These are phyloP conservation scores for Platanista minor DNA, from an alignment of 2,113 vertebrate genomes.

Conservation along the genomic window DNA sequence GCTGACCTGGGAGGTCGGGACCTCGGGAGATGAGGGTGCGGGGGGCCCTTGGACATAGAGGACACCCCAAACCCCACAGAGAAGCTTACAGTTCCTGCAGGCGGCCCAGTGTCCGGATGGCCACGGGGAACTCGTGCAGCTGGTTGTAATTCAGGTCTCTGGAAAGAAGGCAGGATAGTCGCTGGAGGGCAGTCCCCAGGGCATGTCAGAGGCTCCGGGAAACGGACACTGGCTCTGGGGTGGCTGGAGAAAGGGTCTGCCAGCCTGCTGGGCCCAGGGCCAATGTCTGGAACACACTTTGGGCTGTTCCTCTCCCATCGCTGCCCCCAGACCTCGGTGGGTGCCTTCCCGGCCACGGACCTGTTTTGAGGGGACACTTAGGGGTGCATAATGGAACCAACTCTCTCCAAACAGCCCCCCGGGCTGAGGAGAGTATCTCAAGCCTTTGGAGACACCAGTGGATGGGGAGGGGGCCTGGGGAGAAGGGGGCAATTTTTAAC, in stretches of 20 bases:
- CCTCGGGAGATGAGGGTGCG: not conserved
- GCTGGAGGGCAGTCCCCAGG: not conserved
- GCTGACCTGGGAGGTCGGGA: not conserved
- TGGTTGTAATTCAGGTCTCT: slow-evolving; percentile 97
- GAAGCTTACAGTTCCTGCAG: slow-evolving; percentile 96
- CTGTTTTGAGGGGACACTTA: not conserved
- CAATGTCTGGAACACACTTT: slow-evolving; percentile 61
- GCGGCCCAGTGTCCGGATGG: slow-evolving; percentile 91
- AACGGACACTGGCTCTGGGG: slow-evolving; percentile 59
- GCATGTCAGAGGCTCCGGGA: slow-evolving; percentile 48
- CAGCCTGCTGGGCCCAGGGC: slow-evolving; percentile 56
- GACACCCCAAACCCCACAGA: slow-evolving; percentile 22
- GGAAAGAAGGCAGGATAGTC: slow-evolving; percentile 63
- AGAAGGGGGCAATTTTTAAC: not conserved
- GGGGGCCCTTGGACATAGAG: not conserved
- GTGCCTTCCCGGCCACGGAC: slow-evolving; percentile 30
- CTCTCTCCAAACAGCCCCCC: rapidly evolving
- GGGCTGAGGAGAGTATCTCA: not conserved
- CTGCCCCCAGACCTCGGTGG: not conserved
- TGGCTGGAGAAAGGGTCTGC: slow-evolving; percentile 63
- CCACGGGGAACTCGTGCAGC: slow-evolving; percentile 92
- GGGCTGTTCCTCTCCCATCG: slow-evolving; percentile 24
- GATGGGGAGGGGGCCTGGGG: not conserved
- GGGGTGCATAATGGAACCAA: not conserved
- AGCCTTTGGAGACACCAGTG: not conserved